phyloP scores from a whole-genome alignment of 2,888 invertebrate genomes.

The Agonopterix subpropinquella region DNA sequence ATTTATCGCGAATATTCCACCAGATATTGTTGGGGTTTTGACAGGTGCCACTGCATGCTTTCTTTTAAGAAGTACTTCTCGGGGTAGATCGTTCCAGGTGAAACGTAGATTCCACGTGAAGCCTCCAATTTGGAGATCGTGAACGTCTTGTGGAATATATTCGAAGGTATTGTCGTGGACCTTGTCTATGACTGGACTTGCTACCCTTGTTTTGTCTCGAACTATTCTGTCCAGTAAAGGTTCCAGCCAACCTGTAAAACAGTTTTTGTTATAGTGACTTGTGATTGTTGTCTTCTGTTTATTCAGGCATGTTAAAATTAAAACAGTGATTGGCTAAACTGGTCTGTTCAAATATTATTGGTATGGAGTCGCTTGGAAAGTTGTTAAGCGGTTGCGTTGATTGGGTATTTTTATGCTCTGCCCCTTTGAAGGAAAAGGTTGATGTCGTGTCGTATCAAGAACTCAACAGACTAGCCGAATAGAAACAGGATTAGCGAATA shows the following conservation, averaged over 20 bases:
- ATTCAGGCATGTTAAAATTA: too few species aligned
- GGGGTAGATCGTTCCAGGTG: constrained; percentile 96
- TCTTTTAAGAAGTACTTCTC: constrained; percentile 79
- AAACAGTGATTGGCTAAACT: too few species aligned
- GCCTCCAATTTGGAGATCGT: constrained; percentile 89
- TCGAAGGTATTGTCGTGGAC: constrained; percentile 92
- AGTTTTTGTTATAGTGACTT: constrained; percentile 3
- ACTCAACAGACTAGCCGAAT: too few species aligned
- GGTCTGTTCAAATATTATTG: too few species aligned
- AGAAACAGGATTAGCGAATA: too few species aligned
- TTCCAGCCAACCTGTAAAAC: constrained; percentile 87
- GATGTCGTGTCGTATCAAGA: too few species aligned
- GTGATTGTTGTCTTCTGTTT: too few species aligned
- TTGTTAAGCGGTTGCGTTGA: too few species aligned
- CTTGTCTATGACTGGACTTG: constrained; percentile 94
- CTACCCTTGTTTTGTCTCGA: constrained; percentile 84
- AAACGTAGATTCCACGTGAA: constrained; percentile 94
- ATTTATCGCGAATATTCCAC: constrained; percentile 96
- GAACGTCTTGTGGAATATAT: constrained; percentile 85
- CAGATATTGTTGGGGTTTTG: constrained; percentile 96
- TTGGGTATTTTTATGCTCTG: too few species aligned
- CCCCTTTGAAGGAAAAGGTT: too few species aligned
- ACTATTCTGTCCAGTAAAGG: constrained; percentile 89
- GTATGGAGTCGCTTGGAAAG: too few species aligned
- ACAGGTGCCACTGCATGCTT: constrained; percentile 90